These are phyloP conservation scores for Strigamia crassipes DNA, from an alignment of 2,888 invertebrate species.

Conservation along the genomic window DNA sequence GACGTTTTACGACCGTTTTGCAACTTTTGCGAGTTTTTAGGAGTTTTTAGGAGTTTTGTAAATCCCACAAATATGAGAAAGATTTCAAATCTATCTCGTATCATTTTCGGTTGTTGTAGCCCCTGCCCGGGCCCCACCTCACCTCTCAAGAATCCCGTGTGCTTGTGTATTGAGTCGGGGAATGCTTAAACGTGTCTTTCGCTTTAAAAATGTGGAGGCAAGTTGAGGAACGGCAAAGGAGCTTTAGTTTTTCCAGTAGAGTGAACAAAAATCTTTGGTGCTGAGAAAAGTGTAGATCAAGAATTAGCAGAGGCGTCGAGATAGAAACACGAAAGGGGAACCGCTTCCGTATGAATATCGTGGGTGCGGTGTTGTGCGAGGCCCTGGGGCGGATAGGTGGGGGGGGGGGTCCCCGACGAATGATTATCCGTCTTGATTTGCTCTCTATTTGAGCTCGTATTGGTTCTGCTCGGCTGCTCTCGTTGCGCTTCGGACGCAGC, in stretches of 20 bases:
- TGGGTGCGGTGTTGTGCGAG: background rate
- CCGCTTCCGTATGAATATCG: slow-evolving; percentile 28
- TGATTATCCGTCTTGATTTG: slow-evolving; percentile 37
- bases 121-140: too few relatives aligned
- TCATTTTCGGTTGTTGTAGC: too few relatives aligned
- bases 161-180: background rate
- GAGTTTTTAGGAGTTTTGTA: too few relatives aligned
- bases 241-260: background rate
- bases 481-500: slow-evolving; percentile 24
- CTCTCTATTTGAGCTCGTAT: slow-evolving; percentile 16
- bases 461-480: slow-evolving; percentile 24
- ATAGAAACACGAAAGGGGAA: background rate
- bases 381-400: background rate
- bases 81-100: too few relatives aligned
- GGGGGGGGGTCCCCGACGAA: background rate
- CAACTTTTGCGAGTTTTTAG: too few relatives aligned
- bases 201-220: background rate
- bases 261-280: background rate
- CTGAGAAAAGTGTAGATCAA: slow-evolving; percentile 4
- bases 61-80: too few relatives aligned
- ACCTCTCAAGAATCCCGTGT: background rate
- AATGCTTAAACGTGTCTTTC: background rate
- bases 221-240: slow-evolving; percentile 12
- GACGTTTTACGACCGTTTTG: too few relatives aligned
- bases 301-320: slow-evolving; percentile 14